Percentiles rank a stretch among this genome's conserved stretches.
Conservation (phyloP, 2,888 invertebrate species). For the Cephus runcator region DNA sequence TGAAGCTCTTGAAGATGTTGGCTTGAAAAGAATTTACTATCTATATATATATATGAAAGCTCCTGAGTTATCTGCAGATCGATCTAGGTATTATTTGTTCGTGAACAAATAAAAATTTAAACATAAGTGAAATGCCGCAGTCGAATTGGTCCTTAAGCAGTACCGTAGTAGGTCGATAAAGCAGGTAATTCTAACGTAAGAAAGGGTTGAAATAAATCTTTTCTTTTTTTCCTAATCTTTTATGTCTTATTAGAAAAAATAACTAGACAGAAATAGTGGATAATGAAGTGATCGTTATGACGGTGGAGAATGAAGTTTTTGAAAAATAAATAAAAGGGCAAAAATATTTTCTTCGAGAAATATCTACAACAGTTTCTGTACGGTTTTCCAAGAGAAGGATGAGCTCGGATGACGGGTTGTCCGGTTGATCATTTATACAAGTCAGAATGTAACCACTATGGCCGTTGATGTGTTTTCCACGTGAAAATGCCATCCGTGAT, state of each 20-base stretch:
- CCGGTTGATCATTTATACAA: slow-evolving; percentile 36
- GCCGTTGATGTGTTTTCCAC: slow-evolving; percentile 35
- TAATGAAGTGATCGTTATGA: not conserved
- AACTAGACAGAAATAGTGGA: not conserved
- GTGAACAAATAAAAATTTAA: not conserved
- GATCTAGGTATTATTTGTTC: not conserved
- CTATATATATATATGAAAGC: not conserved
- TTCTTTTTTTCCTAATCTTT: too few relatives aligned
- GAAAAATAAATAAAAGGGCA: not conserved
- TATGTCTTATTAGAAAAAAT: too few relatives aligned
- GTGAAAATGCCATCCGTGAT: not conserved
- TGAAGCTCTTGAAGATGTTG: not conserved
- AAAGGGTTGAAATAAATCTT: too few relatives aligned
- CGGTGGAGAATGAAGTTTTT: not conserved
- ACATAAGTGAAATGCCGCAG: not conserved
- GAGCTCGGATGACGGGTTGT: not conserved
- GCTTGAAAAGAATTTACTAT: not conserved
- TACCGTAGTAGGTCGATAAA: not conserved
- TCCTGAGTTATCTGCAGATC: not conserved
- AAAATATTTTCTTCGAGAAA: not conserved
- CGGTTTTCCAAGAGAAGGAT: not conserved
- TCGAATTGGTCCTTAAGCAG: not conserved
- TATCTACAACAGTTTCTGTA: not conserved
- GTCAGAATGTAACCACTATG: slow-evolving; percentile 36
- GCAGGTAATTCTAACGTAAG: too few relatives aligned